Evolutionary conservation across 2,888 invertebrate genomes (phyloP), one percentile per base, ranked within the genome.

Genomic region (Strigamia crassipes): DNA sequence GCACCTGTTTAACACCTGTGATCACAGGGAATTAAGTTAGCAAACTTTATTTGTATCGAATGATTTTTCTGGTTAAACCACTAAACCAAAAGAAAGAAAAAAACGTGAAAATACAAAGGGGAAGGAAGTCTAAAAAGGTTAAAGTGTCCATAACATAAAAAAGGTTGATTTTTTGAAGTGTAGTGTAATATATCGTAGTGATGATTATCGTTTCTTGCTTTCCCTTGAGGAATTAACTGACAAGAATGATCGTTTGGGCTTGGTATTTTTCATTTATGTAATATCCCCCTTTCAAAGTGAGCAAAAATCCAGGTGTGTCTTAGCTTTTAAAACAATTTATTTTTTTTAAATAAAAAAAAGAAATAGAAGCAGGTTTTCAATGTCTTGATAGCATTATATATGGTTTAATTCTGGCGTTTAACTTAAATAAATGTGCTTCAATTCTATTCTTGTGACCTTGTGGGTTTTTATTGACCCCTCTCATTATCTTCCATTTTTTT

Each of bases 191-290:
- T 73, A 73, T 73, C 31, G 73, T 73, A 10, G 73, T 73, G 73
- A 73, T 73, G 73, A 73, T 73, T 73, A 73, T 73, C 73, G 73
- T 73, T 73, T 73, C 27, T 73, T 73, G 31, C 73, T 73, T 73
- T 73, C 73, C 73, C 73, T 73, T 73, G 73, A 73, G 73, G 73
- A 73, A 73, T 73, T 73, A 73, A 73, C 73, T 73, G 73, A 73
- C 73, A 73, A 73, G 73, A 73, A 73, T 73, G 73, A 73, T 73
- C 73, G 73, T 73, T 73, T 73, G 73, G 73, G 73, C 73, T 73
- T 73, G 73, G 73, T 73, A 73, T 73, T 73, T 73, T 73, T 73
- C 73, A 73, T 73, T 73, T 73, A 73, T 73, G 73, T 73, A 73
- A 73, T 73, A 73, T 73, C 73, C 73, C 73, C 73, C 73, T 73